Evolutionary conservation across 2,113 vertebrate genomes (phyloP), one percentile per base, ranked within the genome.

Genomic region (Salvelinus fontinalis): DNA sequence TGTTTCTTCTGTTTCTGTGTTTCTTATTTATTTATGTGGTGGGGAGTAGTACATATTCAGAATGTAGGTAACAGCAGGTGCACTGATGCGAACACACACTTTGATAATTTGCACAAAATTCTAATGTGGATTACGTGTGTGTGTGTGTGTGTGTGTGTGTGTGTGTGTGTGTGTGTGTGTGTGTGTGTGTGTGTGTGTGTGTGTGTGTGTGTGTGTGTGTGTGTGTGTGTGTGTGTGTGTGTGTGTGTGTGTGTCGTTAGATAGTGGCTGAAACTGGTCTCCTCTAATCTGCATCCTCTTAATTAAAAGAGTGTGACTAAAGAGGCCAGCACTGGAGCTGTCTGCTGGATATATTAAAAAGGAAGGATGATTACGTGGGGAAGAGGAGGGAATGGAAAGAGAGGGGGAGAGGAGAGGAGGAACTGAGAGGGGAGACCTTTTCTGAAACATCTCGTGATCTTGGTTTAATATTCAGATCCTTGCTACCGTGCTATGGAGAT

Each of bases 251-350:
- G 39, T 73, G 72, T 70, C 62, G 86, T 84, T 80, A 8, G n/a
- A 82, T 74, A 67, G 71, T 68, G 75, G 71, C 75, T 75, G 76
- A 81, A 74, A 87, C 69, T 82, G 81, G 75, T 75, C 83, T 67
- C 75, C 82, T 78, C 71, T 87, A 87, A 90, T 90, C 80, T 84
- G 75, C 74, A 80, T 84, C 79, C 74, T 79, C 74, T 82, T 91
- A 86, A 89, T 90, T 89, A 89, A 88, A 91, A 88, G 83, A 69
- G 84, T 89, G 81, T 90, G 85, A 90, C 86, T 90, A 88, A 91
- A 92, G 79, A 83, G 85, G 81, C 70, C 77, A 76, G 70, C 72
- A 71, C 64, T 68, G 31, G 79, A 83, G 79, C 79, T 85, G 75
- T 87, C 86, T 88, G 83, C 81, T 6, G 60, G 81, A 75, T 51